Evolutionary conservation across 2,888 invertebrate species (phyloP).

Genomic region (Oxycera nigricornis): DNA sequence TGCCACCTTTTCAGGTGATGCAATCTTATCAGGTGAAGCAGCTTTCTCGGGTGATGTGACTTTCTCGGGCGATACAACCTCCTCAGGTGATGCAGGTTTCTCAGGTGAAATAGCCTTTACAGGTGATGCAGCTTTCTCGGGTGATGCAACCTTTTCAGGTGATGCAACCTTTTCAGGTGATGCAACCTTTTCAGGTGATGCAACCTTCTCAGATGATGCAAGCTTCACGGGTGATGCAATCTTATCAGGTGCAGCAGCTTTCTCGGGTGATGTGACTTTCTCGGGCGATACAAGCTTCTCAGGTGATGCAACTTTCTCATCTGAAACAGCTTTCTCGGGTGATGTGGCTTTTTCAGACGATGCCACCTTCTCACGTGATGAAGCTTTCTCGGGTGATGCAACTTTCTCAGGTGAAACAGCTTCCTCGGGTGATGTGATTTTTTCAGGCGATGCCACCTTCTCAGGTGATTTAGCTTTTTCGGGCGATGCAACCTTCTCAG

Average conservation of each 20-base stretch:
- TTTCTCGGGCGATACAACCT: not conserved
- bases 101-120: not conserved
- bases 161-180: conserved; percentile 49
- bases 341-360: not conserved
- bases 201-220: conserved; percentile 13
- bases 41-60: not conserved
- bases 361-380: conserved; percentile 52
- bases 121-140: not conserved
- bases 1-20: not conserved
- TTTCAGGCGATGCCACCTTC: not conserved
- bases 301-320: not conserved
- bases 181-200: not conserved
- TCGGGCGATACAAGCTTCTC: not conserved
- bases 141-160: not conserved
- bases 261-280: not conserved
- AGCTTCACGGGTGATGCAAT: conserved; percentile 46
- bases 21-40: not conserved
- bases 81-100: not conserved
- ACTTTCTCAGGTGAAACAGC: not conserved
- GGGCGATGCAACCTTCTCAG: conserved; percentile 54
- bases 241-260: conserved; percentile 48
- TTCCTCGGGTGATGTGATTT: conserved; percentile 2
- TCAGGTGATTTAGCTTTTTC: conserved; percentile 3
- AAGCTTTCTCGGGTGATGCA: conserved; percentile 49
- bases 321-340: conserved; percentile 48